Percentiles rank a stretch among this genome's conserved stretches.
These are phyloP conservation scores for Apostichopus californicus DNA, from an alignment of 35 echinoderm and acorn worm species.

Conservation along the genomic window DNA sequence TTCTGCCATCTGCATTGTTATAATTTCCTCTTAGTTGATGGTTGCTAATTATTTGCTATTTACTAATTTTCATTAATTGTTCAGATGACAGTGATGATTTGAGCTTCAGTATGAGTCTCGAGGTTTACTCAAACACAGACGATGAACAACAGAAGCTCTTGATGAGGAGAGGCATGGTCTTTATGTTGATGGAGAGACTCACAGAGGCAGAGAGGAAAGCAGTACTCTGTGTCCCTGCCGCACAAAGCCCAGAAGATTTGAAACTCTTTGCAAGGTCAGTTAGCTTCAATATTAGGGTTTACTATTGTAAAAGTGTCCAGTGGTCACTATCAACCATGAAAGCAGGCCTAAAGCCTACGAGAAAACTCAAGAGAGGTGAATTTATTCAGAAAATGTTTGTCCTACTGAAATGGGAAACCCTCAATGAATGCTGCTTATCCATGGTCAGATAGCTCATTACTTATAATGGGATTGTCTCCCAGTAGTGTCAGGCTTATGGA, in stretches of 20 bases:
- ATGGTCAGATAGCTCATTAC: no score
- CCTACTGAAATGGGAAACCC: no score
- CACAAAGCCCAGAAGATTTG: constrained; percentile 76
- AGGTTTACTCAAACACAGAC: constrained; percentile 60
- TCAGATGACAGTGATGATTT: constrained; percentile 95
- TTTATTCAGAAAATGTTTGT: no score
- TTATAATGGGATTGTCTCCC: no score
- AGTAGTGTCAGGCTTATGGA: no score
- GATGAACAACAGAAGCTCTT: constrained; percentile 47
- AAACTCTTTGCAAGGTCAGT: constrained; percentile 95
- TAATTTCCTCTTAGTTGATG: no score
- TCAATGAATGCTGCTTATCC: no score
- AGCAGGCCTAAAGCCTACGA: no score
- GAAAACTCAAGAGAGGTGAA: no score
- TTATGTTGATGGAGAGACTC: constrained; percentile 77
- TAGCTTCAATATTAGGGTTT: neutral
- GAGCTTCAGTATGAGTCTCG: constrained; percentile 81
- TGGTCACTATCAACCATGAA: no score
- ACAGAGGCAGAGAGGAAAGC: constrained; percentile 64
- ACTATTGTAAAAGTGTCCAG: neutral
- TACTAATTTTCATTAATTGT: neutral
- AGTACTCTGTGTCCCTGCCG: constrained; percentile 76
- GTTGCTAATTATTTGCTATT: no score
- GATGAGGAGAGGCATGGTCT: constrained; percentile 56
- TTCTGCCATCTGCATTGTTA: no score